These are phyloP conservation scores for Pelosia muscerda DNA, from an alignment of 2,888 invertebrate genomes.

Conservation along the genomic window DNA sequence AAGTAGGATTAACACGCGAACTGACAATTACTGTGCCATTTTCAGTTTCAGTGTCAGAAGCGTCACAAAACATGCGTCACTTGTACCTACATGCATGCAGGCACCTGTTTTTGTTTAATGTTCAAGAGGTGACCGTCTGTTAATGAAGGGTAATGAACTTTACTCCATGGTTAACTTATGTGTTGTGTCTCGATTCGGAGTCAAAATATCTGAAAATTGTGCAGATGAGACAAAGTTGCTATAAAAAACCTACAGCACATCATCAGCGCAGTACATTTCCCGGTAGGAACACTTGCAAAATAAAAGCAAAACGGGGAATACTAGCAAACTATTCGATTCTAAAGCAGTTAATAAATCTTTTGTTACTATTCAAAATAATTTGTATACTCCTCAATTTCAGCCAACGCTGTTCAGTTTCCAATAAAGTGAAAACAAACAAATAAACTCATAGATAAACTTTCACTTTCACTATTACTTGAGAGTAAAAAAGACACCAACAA, in stretches of 20 bases:
- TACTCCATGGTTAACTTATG: constrained; percentile 12
- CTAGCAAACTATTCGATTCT: too few species aligned
- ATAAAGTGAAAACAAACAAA: background rate
- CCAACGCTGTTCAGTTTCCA: too few species aligned
- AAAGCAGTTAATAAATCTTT: too few species aligned
- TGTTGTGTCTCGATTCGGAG: background rate
- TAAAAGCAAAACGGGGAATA: too few species aligned
- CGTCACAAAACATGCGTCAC: constrained; percentile 14
- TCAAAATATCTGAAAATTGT: background rate
- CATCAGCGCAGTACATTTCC: too few species aligned
- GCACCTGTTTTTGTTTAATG: constrained; percentile 29
- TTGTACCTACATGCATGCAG: constrained; percentile 15
- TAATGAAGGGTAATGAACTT: constrained; percentile 52
- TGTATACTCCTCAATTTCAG: too few species aligned
- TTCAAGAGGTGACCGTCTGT: constrained; percentile 44
- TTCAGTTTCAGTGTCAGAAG: constrained; percentile 36
- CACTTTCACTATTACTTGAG: background rate
- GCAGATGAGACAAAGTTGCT: background rate
- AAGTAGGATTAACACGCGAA: constrained; percentile 40
- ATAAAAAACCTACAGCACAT: too few species aligned
- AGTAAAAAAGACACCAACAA: background rate
- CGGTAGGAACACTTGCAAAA: too few species aligned
- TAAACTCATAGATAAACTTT: background rate
- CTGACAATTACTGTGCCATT: constrained; percentile 37
- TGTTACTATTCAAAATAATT: too few species aligned